phyloP scores from a whole-genome alignment of 2,888 invertebrate species.

The Noctua pronuba region DNA sequence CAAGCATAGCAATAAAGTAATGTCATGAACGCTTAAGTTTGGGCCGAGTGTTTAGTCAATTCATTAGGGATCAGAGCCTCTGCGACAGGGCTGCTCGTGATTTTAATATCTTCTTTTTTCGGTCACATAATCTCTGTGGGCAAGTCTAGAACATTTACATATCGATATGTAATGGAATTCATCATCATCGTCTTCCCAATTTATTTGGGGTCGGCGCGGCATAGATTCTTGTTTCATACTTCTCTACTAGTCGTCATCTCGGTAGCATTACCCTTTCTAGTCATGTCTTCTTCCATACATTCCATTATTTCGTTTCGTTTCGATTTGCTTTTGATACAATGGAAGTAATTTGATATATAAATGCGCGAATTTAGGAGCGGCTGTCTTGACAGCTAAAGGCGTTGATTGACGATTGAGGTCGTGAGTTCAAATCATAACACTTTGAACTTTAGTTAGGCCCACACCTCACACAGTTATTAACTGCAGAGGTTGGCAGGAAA shows the following conservation, averaged over 20 bases:
- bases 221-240: neutral
- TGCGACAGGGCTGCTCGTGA: slow-evolving; percentile 41
- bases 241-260: neutral
- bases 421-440: slow-evolving; percentile 55
- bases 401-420: slow-evolving; percentile 61
- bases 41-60: slow-evolving; percentile 73
- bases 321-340: slow-evolving; percentile 8
- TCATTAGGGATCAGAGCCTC: slow-evolving; percentile 74
- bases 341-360: slow-evolving; percentile 23
- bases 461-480: slow-evolving; percentile 36
- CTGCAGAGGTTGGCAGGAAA: slow-evolving; percentile 28
- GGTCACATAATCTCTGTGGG: slow-evolving; percentile 20
- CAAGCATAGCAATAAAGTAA: slow-evolving; percentile 48
- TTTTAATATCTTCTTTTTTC: slow-evolving; percentile 38
- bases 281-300: neutral
- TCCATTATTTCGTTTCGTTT: neutral
- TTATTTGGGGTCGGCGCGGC: neutral
- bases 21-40: slow-evolving; percentile 56
- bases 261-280: neutral
- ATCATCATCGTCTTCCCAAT: neutral
- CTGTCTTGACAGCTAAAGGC: slow-evolving; percentile 40
- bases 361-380: slow-evolving; percentile 46
- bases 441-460: slow-evolving; percentile 56
- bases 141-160: slow-evolving; percentile 41
- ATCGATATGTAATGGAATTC: slow-evolving; percentile 14